Conservation (phyloP, 2,888 invertebrate genomes). For the Platerodrilus igneus region DNA sequence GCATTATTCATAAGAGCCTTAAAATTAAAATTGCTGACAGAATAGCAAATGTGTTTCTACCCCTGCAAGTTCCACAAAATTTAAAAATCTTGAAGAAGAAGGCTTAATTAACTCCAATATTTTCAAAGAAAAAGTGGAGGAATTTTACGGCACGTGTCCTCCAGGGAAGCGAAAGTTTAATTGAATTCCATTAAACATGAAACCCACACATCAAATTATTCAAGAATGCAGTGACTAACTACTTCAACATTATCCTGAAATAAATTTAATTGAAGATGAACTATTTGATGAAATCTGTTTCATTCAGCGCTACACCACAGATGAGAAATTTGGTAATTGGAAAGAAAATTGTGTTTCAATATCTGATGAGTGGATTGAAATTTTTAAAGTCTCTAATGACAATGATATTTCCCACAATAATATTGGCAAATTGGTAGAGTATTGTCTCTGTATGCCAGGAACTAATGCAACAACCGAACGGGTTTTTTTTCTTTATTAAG, state of each 20-base stretch:
- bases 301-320: not conserved
- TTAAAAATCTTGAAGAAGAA: no score
- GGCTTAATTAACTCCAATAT: no score
- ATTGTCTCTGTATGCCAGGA: not conserved
- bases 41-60: not conserved
- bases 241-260: not conserved
- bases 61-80: no score
- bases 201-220: no score
- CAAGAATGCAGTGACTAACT: no score
- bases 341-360: not conserved
- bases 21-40: not conserved
- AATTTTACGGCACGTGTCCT: no score
- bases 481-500: no score
- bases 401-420: not conserved
- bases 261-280: not conserved
- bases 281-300: not conserved
- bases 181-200: no score
- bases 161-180: no score
- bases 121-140: no score
- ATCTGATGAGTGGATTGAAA: not conserved
- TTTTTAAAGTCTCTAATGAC: not conserved
- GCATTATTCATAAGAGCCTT: constrained; percentile 29
- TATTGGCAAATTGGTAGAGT: no score
- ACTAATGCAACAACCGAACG: not conserved
- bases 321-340: not conserved